phyloP scores from a whole-genome alignment of 2,113 vertebrate genomes.

The Entelurus aequoreus region DNA sequence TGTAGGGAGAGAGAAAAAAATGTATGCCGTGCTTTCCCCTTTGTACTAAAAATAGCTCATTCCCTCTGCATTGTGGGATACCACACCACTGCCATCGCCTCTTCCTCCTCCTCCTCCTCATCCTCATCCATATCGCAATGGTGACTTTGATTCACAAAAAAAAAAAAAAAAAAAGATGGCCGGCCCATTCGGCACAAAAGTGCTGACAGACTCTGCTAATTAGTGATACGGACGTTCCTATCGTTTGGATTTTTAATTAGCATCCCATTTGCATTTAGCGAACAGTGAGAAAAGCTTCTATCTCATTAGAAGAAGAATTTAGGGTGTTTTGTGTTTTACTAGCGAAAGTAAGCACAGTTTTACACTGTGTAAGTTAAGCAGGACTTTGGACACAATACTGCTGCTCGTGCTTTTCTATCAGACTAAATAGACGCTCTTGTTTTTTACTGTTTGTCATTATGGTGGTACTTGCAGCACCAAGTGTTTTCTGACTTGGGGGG shows the following conservation, averaged over 20 bases:
- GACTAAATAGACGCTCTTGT: constrained; percentile 5
- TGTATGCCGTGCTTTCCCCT: constrained; percentile 6
- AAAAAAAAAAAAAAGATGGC: background rate
- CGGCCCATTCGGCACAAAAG: constrained; percentile 1
- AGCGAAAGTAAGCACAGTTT: background rate
- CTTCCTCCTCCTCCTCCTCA: background rate
- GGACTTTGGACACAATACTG: background rate
- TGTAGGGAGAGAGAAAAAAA: background rate
- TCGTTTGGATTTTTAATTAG: constrained; percentile 18
- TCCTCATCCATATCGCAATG: constrained; percentile 15
- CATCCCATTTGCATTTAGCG: constrained; percentile 2
- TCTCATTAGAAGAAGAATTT: constrained; percentile 8
- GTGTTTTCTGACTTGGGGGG: no score
- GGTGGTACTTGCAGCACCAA: no score
- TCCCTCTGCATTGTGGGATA: constrained; percentile 10
- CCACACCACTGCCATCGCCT: background rate
- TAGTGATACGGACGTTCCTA: constrained; percentile 2
- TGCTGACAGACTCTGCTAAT: constrained; percentile 4
- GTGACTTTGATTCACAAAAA: constrained; percentile 27
- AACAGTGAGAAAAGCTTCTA: background rate
- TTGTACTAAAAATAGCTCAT: constrained; percentile 34
- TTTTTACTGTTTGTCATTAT: no score
- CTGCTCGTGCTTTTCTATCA: constrained; percentile 1
- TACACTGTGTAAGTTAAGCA: constrained; percentile 1
- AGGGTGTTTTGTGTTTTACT: background rate